These are phyloP conservation scores for Zosterops lateralis DNA, from an alignment of 2,113 vertebrate species.

Conservation along the genomic window DNA sequence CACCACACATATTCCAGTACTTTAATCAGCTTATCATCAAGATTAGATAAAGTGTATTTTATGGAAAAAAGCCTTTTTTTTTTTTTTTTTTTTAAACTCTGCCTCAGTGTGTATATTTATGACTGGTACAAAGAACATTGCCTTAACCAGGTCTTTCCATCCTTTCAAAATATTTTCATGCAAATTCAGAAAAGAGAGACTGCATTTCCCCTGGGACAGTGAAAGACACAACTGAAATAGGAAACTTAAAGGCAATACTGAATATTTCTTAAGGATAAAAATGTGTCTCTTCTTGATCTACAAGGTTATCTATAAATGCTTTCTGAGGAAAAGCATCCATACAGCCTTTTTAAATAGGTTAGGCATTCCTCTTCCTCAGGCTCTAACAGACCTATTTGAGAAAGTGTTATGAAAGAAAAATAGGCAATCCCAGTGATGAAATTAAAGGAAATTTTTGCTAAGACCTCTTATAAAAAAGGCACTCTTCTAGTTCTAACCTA, in stretches of 20 bases:
- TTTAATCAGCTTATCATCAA: background rate
- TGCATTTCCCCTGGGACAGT: background rate
- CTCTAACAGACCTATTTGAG: background rate
- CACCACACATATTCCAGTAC: background rate
- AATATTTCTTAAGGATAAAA: background rate
- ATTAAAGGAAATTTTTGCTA: background rate
- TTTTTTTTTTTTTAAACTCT: background rate
- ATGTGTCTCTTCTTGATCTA: background rate
- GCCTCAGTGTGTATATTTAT: background rate
- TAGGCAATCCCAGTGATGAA: background rate
- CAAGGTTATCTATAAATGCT: background rate
- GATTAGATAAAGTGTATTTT: background rate
- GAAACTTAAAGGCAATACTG: background rate
- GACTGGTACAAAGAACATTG: background rate
- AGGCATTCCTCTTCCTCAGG: slow-evolving; percentile 2
- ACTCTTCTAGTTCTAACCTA: background rate
- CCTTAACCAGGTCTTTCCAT: background rate
- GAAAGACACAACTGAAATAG: background rate
- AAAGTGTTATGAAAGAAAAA: background rate
- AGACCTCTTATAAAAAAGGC: background rate
- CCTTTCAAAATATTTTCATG: slow-evolving; percentile 40
- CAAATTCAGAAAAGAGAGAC: slow-evolving; percentile 11
- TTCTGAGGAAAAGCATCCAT: slow-evolving; percentile 2
- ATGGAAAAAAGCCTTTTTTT: background rate
- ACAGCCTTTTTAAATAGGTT: background rate